Percentiles rank a stretch among this genome's conserved stretches.
Conservation (phyloP, 2,113 vertebrate genomes). For the Malaclemys terrapin region DNA sequence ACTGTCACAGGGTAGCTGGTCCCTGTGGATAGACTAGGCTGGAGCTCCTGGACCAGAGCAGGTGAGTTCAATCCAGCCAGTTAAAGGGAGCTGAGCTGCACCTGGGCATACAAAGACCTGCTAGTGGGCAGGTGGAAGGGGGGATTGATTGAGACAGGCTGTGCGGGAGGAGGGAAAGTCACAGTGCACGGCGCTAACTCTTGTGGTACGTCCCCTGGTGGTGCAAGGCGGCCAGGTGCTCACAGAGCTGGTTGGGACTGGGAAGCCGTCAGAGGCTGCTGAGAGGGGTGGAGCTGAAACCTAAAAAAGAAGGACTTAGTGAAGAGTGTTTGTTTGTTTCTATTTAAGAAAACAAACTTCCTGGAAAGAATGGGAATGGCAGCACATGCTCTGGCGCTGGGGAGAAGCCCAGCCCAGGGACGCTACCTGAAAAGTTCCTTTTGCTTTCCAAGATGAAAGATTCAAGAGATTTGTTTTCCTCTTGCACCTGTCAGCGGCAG, state of each 20-base stretch:
- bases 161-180: neutral
- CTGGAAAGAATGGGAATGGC: neutral
- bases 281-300: neutral
- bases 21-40: too few relatives aligned
- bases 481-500: neutral
- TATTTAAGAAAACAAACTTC: neutral
- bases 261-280: too few relatives aligned
- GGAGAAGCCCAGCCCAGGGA: neutral
- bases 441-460: neutral
- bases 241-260: neutral
- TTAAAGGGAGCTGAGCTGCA: neutral
- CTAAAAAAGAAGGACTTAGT: neutral
- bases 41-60: too few relatives aligned
- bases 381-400: neutral
- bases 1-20: too few relatives aligned
- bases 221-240: neutral
- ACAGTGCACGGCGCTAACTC: neutral
- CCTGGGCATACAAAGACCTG: neutral
- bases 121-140: neutral
- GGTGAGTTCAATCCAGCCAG: too few relatives aligned
- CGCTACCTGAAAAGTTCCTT: neutral
- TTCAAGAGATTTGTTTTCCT: neutral
- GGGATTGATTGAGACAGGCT: neutral
- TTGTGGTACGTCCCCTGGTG: too few relatives aligned
- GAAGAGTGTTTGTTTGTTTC: neutral